These are phyloP conservation scores for Aphelinus certus DNA, from an alignment of 1,140 invertebrate species.

Conservation along the genomic window DNA sequence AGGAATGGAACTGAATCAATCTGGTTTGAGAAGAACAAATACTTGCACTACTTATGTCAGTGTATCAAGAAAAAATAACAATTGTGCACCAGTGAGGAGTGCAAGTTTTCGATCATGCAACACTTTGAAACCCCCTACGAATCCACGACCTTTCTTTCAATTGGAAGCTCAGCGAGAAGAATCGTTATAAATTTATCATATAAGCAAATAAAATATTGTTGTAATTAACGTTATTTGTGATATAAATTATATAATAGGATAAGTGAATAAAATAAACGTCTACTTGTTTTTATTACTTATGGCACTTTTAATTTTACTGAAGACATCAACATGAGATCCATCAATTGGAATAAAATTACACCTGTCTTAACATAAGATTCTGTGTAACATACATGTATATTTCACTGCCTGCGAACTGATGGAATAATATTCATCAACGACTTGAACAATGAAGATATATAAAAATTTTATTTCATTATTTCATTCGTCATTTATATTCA, in stretches of 20 bases:
- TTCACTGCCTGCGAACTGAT: too few species aligned
- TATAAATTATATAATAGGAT: constrained; percentile 24
- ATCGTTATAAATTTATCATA: constrained; percentile 45
- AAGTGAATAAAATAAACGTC: constrained; percentile 9
- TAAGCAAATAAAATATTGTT: constrained; percentile 25
- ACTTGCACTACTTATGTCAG: constrained; percentile 73
- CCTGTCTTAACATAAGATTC: constrained; percentile 28
- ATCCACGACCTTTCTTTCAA: constrained; percentile 41
- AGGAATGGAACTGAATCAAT: constrained; percentile 58
- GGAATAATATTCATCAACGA: too few species aligned
- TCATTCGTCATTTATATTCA: too few species aligned
- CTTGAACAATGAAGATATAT: too few species aligned
- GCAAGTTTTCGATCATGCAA: constrained; percentile 48
- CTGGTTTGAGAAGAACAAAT: constrained; percentile 70
- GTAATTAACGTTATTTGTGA: constrained; percentile 38
- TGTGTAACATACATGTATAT: too few species aligned
- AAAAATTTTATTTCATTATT: too few species aligned
- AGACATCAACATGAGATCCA: constrained; percentile 14
- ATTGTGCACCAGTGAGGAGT: constrained; percentile 44
- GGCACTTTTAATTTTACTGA: background rate
- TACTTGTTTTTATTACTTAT: too few species aligned
- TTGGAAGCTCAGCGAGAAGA: constrained; percentile 49
- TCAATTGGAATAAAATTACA: constrained; percentile 26
- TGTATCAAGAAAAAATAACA: constrained; percentile 49
- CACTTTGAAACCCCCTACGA: constrained; percentile 18